A percentile compares a stretch with the other conserved stretches of the same genome.
Evolutionary conservation across 2,888 invertebrate genomes (phyloP).

Genomic region (Crossocerus cetratus): DNA sequence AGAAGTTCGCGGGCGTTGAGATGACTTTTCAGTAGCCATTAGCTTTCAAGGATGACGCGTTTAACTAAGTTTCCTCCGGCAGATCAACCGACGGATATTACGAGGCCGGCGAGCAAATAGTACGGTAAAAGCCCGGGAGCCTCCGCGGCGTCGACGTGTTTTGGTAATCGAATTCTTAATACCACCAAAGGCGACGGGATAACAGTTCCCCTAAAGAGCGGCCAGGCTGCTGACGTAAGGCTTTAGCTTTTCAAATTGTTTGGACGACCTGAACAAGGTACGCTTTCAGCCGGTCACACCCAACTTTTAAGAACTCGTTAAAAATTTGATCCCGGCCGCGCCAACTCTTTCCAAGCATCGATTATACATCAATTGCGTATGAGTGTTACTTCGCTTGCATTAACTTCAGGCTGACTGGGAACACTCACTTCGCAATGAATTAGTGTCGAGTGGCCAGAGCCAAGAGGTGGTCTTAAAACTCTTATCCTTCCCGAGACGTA

Average conservation of each 20-base stretch:
- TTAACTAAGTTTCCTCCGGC: conserved; percentile 28
- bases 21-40: conserved; percentile 2
- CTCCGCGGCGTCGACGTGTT: conserved; percentile 20
- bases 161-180: conserved; percentile 52
- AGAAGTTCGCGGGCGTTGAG: neutral
- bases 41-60: conserved; percentile 13
- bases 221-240: conserved; percentile 12
- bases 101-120: conserved; percentile 21
- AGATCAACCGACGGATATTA: conserved; percentile 35
- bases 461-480: too few relatives aligned
- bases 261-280: neutral
- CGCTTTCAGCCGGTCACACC: conserved; percentile 5
- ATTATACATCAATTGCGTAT: too few relatives aligned
- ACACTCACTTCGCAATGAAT: too few relatives aligned
- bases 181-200: conserved; percentile 27
- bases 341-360: neutral
- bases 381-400: neutral
- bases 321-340: neutral
- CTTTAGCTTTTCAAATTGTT: conserved; percentile 20
- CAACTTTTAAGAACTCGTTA: neutral
- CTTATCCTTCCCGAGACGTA: neutral
- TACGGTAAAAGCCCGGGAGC: conserved; percentile 51
- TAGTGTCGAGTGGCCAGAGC: too few relatives aligned
- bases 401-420: neutral
- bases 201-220: conserved; percentile 19